Evolutionary conservation across 2,888 invertebrate species (phyloP).

Genomic region (Leptopilina syphax): DNA sequence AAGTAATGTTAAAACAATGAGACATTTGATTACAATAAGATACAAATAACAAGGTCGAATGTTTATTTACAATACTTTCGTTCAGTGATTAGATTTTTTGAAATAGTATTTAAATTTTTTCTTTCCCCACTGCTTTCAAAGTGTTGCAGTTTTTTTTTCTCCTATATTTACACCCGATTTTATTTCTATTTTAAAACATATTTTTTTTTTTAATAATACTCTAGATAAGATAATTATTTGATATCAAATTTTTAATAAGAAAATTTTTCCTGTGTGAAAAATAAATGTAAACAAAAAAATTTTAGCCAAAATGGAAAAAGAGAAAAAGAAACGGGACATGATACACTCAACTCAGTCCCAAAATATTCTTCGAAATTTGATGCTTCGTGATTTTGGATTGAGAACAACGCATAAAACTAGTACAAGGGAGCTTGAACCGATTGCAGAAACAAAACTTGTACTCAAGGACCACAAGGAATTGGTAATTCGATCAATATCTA

Average conservation of each 20-base stretch:
- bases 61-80: conserved; percentile 11
- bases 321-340: conserved; percentile 58
- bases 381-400: conserved; percentile 70
- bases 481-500: conserved; percentile 75
- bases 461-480: conserved; percentile 81
- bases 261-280: not conserved
- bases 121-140: not conserved
- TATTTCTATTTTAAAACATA: too few species aligned
- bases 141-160: not conserved
- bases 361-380: conserved; percentile 69
- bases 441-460: conserved; percentile 83
- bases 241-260: too few species aligned
- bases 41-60: not conserved
- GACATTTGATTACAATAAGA: not conserved
- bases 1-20: conserved; percentile 4
- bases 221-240: too few species aligned
- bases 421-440: conserved; percentile 80
- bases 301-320: conserved; percentile 60
- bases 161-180: too few species aligned
- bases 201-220: too few species aligned
- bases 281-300: not conserved
- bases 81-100: not conserved
- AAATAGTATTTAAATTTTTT: not conserved
- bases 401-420: conserved; percentile 71
- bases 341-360: conserved; percentile 58